A percentile compares a stretch with the other conserved stretches of the same genome.
Evolutionary conservation across 2,113 vertebrate genomes (phyloP).

Genomic region (Xiphias gladius): DNA sequence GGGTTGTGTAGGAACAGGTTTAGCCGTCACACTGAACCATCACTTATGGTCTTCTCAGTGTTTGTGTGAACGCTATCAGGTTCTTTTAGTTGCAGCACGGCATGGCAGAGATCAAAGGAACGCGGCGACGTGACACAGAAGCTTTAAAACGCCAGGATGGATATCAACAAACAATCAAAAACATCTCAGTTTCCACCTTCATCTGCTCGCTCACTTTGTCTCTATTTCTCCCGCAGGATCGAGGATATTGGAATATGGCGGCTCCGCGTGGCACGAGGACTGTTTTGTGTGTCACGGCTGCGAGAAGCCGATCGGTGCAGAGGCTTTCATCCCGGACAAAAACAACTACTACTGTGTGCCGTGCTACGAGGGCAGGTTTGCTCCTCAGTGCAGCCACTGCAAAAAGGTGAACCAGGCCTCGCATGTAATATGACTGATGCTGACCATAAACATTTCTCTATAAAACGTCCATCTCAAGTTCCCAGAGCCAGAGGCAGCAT

Average conservation of each 20-base stretch:
- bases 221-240: slow-evolving; percentile 83
- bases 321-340: slow-evolving; percentile 94
- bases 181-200: not conserved
- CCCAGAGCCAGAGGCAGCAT: too few relatives aligned
- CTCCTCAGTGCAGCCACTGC: slow-evolving; percentile 94
- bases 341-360: slow-evolving; percentile 93
- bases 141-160: not conserved
- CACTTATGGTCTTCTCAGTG: not conserved
- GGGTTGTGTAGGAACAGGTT: slow-evolving; percentile 31
- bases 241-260: slow-evolving; percentile 91
- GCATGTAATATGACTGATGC: accelerated
- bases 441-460: not conserved
- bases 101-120: slow-evolving; percentile 9
- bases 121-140: not conserved
- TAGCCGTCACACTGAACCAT: slow-evolving; percentile 13
- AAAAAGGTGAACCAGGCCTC: slow-evolving; percentile 87
- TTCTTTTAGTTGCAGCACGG: not conserved
- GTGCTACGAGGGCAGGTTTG: slow-evolving; percentile 93
- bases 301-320: slow-evolving; percentile 91
- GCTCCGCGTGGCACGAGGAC: slow-evolving; percentile 93
- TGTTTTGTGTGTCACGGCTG: slow-evolving; percentile 95
- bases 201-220: not conserved
- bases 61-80: not conserved
- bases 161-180: not conserved
- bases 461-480: too few relatives aligned